Conservation (phyloP, 35 echinoderm and acorn worm genomes). For the Stichopus chloronotus region DNA sequence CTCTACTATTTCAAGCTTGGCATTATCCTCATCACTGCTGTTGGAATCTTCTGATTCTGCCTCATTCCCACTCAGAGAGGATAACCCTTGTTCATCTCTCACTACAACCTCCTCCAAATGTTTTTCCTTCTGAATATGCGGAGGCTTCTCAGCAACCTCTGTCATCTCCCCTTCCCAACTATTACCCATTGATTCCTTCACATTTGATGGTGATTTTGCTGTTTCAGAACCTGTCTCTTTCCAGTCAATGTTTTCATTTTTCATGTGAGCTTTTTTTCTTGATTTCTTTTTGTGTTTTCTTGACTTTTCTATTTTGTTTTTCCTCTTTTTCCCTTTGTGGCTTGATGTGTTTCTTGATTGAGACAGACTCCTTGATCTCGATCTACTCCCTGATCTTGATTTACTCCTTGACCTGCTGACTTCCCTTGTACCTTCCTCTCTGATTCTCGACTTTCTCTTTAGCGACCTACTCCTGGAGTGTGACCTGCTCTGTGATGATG, state of each 20-base stretch:
- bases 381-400: neutral
- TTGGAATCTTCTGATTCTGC: slow-evolving; percentile 12
- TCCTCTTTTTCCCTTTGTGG: neutral
- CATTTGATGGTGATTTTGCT: neutral
- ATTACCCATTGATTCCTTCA: neutral
- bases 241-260: neutral
- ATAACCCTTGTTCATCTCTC: neutral
- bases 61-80: neutral
- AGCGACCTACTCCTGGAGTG: neutral
- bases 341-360: neutral
- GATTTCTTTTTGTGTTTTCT: neutral
- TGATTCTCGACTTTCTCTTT: neutral
- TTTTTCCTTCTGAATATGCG: neutral
- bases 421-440: neutral
- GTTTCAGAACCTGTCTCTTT: neutral
- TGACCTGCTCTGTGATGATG: neutral
- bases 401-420: slow-evolving; percentile 9
- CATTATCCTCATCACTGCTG: slow-evolving; percentile 25
- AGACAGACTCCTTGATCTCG: neutral
- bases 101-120: neutral
- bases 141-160: neutral
- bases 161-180: neutral
- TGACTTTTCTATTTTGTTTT: neutral
- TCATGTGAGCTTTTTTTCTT: neutral
- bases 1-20: slow-evolving; percentile 35